A percentile compares a stretch with the other conserved stretches of the same genome.
Evolutionary conservation across 2,113 vertebrate species (phyloP).

Genomic region (Podarcis cretensis): DNA sequence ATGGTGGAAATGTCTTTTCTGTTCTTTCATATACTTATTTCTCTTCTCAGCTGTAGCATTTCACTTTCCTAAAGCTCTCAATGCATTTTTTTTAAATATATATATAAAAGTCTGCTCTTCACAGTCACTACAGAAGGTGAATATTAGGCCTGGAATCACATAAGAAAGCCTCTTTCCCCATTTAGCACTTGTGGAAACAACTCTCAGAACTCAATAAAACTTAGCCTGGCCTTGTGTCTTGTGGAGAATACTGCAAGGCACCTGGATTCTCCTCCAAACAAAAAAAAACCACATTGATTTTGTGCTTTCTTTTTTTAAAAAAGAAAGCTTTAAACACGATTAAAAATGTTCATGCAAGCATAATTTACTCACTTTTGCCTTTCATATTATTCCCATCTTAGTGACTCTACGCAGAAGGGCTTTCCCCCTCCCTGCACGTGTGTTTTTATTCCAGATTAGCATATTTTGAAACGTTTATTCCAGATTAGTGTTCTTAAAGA

Average conservation of each 20-base stretch:
- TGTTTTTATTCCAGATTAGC: neutral
- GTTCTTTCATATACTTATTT: neutral
- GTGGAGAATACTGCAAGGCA: neutral
- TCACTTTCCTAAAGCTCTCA: neutral
- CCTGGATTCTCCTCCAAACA: neutral
- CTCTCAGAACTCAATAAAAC: neutral
- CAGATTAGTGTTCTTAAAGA: conserved; percentile 6
- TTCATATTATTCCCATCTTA: neutral
- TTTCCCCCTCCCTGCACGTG: accelerated
- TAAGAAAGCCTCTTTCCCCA: too few relatives aligned
- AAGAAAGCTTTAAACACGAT: too few relatives aligned
- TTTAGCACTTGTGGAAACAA: neutral
- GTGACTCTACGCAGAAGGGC: neutral
- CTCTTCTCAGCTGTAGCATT: neutral
- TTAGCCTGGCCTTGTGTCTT: neutral
- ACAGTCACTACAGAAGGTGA: too few relatives aligned
- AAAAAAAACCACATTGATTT: neutral
- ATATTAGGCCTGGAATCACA: too few relatives aligned
- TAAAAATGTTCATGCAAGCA: neutral
- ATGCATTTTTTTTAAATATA: neutral
- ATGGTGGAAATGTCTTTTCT: conserved; percentile 1
- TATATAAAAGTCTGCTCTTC: neutral
- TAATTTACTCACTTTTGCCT: neutral
- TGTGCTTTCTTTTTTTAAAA: too few relatives aligned
- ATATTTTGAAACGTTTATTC: neutral